Percentiles rank a stretch among this genome's conserved stretches.
Conservation (phyloP, 2,797 vertebrate species). For the Miopithecus talapoin region DNA sequence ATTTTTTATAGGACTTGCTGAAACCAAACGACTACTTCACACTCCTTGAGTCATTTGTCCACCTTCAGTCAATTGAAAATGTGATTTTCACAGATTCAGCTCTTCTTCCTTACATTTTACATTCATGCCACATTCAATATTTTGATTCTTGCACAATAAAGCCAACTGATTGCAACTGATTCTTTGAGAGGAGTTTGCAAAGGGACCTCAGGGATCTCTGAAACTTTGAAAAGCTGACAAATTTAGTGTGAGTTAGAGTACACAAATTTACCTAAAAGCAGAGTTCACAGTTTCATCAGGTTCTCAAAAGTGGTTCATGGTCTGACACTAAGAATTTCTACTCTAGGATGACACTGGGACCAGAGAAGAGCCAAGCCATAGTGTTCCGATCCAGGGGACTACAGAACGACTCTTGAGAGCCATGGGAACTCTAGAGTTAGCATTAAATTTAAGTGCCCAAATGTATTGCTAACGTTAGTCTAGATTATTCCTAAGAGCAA, state of each 20-base stretch:
- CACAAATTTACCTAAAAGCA: not conserved
- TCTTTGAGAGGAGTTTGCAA: not conserved
- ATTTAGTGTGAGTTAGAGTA: not conserved
- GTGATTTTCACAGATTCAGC: not conserved
- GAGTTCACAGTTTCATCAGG: not conserved
- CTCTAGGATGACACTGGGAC: not conserved
- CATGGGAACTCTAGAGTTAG: not conserved
- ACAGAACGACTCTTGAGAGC: not conserved
- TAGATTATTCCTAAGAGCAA: not conserved
- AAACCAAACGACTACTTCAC: slow-evolving; percentile 6
- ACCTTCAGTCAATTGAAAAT: slow-evolving; percentile 25
- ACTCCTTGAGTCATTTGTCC: not conserved
- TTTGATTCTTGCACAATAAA: slow-evolving; percentile 70
- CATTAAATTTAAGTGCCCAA: not conserved
- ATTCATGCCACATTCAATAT: not conserved
- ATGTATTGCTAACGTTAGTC: not conserved
- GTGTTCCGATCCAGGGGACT: not conserved
- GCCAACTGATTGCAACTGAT: slow-evolving; percentile 36
- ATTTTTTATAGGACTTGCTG: slow-evolving; percentile 58
- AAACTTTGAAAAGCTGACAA: not conserved
- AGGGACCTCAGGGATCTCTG: not conserved
- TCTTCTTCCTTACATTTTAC: not conserved
- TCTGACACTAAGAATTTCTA: not conserved
- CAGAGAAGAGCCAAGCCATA: not conserved
- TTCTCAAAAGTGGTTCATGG: not conserved